phyloP scores from a whole-genome alignment of 1,140 invertebrate genomes.

The Drosophila oshimai region DNA sequence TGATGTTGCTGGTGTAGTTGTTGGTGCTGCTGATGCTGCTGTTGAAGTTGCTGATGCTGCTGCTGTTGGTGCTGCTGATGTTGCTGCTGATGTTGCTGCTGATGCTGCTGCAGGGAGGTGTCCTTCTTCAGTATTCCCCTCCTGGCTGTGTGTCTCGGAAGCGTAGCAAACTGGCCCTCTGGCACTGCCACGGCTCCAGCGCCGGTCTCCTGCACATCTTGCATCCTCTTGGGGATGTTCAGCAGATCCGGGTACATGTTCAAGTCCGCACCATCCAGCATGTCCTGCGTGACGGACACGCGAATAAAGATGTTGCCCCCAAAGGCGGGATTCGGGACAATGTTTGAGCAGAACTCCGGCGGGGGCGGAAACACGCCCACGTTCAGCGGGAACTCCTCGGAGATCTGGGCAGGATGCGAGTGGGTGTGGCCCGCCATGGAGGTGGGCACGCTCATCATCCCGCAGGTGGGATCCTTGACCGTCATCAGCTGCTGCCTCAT shows the following conservation, averaged over 20 bases:
- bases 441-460: constrained; percentile 76
- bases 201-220: constrained; percentile 75
- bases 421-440: constrained; percentile 68
- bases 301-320: constrained; percentile 89
- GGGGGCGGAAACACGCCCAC: constrained; percentile 86
- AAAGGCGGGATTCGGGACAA: constrained; percentile 84
- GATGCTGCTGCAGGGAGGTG: constrained; percentile 58
- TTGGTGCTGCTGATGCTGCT: constrained; percentile 36
- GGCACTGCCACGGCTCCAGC: constrained; percentile 55
- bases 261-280: constrained; percentile 83
- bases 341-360: constrained; percentile 86
- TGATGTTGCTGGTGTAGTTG: constrained; percentile 22
- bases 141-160: constrained; percentile 84
- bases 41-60: constrained; percentile 45
- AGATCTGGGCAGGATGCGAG: constrained; percentile 53
- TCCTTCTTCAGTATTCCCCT: constrained; percentile 81
- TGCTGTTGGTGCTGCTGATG: constrained; percentile 2
- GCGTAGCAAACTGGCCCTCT: constrained; percentile 84
- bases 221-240: constrained; percentile 86
- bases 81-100: constrained; percentile 28
- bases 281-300: constrained; percentile 88
- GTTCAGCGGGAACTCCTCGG: constrained; percentile 81
- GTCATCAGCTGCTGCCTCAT: constrained; percentile 72
- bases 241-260: constrained; percentile 90
- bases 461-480: constrained; percentile 73